Base-by-base conservation (phyloP, 2,888 invertebrate genomes). In the Sialis fuliginosa region DNA sequence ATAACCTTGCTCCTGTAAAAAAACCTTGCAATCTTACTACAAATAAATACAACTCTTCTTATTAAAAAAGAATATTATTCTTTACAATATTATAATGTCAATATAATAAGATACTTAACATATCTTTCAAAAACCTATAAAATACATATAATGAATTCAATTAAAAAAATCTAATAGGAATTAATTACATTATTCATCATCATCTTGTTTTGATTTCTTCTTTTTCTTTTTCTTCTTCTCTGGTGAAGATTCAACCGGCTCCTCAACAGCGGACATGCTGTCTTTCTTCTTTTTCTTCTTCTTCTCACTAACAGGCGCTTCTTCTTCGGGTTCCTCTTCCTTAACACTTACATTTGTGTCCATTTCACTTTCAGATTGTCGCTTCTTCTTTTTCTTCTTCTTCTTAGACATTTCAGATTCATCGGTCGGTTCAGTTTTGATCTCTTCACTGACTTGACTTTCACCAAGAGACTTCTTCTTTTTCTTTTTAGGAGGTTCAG, bases 231-330 rank as follows among this genome's bases (percentile, higher is more conserved):
- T 33, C 12, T 33, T 34, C 5, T 40, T 40, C 32, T 33, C 6
- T 39, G 56, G 58, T 13, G 59, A 53, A 43, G 64, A 54, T 2
- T 64, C 53, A 6, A 53, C 56, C 9, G 33, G n/a, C 34, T 47
- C 37, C n/a, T 33, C 39, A 13, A 22, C 42, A n/a, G 42, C 34
- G 1, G 39, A 60, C 57, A 42, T 50, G 55, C 6, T 63, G 62
- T 69, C 63, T 54, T 77, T 77, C 43, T 68, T 70, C 59, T 68
- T 72, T 56, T 72, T 72, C 56, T 71, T 71, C 54, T 70, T 71
- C 54, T 72, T 72, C 54, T 70, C 70, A 12, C 65, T 64, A 9
- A 57, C 53, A 2, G 60, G 60, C 12, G 50, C 46, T 46, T 53
- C 47, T 46, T 54, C 53, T 47, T 50, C 48, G 45, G 51, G 46